phyloP scores from a whole-genome alignment of 2,113 vertebrate genomes.

The Drymodes brunneopygia region DNA sequence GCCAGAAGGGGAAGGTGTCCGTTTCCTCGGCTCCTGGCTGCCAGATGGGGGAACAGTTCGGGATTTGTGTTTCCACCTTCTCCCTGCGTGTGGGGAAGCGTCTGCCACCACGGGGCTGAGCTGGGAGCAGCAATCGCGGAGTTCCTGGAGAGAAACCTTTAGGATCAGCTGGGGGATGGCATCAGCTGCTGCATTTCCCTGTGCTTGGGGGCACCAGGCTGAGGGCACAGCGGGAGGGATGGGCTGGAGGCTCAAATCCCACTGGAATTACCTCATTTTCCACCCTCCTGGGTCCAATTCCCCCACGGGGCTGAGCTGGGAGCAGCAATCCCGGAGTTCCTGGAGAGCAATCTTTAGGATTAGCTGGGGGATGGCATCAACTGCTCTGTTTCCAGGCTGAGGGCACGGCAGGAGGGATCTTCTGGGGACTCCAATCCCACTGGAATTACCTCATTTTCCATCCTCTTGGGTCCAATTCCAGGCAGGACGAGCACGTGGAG shows the following conservation, averaged over 20 bases:
- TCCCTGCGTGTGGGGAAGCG: background rate
- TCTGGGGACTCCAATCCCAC: background rate
- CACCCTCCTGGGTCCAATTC: fast-evolving
- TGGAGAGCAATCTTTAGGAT: too few species aligned
- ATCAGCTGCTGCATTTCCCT: too few species aligned
- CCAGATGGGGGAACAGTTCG: background rate
- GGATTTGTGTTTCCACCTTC: background rate
- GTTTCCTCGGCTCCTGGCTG: background rate
- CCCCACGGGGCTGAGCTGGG: background rate
- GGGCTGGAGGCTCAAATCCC: background rate
- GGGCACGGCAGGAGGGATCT: background rate
- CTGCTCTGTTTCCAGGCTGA: background rate
- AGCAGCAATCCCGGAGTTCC: background rate
- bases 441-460: background rate
- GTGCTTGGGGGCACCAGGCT: background rate
- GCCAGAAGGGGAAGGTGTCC: background rate
- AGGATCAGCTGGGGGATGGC: background rate
- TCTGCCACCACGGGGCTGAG: background rate
- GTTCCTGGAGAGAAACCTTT: background rate
- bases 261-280: fast-evolving
- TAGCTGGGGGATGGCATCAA: too few species aligned
- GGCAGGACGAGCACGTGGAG: fast-evolving
- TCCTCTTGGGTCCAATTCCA: fast-evolving
- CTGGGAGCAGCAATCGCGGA: background rate
- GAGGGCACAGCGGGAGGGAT: background rate